These are phyloP conservation scores for Aplysia californica DNA, from an alignment of 1,140 invertebrate species.

Conservation along the genomic window DNA sequence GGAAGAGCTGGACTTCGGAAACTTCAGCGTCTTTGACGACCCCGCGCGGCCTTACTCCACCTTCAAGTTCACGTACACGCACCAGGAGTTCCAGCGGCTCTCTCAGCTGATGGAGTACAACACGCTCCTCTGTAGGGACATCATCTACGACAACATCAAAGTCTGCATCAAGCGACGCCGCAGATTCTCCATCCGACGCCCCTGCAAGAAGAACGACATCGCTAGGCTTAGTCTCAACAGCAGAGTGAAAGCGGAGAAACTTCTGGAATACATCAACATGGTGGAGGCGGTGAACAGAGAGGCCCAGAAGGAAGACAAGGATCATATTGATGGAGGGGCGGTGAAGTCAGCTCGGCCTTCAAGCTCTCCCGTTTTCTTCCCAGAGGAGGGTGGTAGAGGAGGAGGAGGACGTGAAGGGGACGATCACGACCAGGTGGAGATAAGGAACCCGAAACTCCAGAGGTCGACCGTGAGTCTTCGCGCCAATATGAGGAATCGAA, in stretches of 20 bases:
- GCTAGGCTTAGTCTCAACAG: conserved; percentile 39
- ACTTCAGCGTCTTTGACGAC: conserved; percentile 69
- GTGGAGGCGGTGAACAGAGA: conserved; percentile 32
- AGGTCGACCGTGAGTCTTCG: background rate
- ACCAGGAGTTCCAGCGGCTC: conserved; percentile 65
- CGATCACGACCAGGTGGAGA: background rate
- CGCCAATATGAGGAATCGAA: background rate
- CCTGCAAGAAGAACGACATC: conserved; percentile 50
- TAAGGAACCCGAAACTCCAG: background rate
- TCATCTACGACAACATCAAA: conserved; percentile 52
- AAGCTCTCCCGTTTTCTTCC: background rate
- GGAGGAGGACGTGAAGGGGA: too few relatives aligned
- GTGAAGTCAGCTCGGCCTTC: background rate
- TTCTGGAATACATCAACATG: conserved; percentile 42
- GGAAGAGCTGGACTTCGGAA: conserved; percentile 67
- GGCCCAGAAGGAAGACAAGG: background rate
- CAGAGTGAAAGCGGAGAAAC: conserved; percentile 36
- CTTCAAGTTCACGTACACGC: conserved; percentile 68
- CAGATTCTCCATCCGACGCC: conserved; percentile 37
- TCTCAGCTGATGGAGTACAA: conserved; percentile 69
- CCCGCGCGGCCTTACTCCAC: conserved; percentile 66
- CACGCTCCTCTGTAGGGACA: conserved; percentile 60
- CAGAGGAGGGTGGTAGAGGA: background rate
- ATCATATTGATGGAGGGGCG: background rate
- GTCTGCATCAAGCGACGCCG: conserved; percentile 37